Evolutionary conservation across 2,113 vertebrate species (phyloP).

Genomic region (Daubentonia madagascariensis): DNA sequence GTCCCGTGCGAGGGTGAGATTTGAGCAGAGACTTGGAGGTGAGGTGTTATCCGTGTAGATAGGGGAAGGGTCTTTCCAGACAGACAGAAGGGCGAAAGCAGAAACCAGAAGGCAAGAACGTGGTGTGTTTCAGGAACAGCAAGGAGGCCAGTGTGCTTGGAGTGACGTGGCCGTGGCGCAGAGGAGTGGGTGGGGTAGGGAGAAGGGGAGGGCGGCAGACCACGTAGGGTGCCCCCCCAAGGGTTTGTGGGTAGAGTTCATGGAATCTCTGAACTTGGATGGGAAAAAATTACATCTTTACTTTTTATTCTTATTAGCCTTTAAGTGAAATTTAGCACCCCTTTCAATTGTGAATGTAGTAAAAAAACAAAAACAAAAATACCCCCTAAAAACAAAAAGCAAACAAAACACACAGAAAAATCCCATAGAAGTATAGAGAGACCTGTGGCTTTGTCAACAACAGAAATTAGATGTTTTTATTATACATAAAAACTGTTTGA

Average conservation of each 20-base stretch:
- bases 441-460: not conserved
- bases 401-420: not conserved
- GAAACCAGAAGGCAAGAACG: not conserved
- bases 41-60: not conserved
- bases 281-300: not conserved
- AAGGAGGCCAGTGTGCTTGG: not conserved
- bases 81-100: not conserved
- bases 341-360: not conserved
- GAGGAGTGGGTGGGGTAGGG: fast-evolving
- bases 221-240: fast-evolving
- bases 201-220: no score
- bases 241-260: not conserved
- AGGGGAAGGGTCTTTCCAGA: not conserved
- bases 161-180: fast-evolving
- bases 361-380: not conserved
- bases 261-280: not conserved
- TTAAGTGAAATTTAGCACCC: not conserved
- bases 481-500: not conserved
- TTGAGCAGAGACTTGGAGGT: not conserved
- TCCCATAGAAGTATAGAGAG: not conserved
- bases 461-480: not conserved
- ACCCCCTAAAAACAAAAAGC: not conserved
- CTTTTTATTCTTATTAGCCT: not conserved
- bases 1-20: not conserved
- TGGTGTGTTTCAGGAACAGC: not conserved